Conservation (phyloP, 2,113 vertebrate genomes). For the Calidris pugnax region DNA sequence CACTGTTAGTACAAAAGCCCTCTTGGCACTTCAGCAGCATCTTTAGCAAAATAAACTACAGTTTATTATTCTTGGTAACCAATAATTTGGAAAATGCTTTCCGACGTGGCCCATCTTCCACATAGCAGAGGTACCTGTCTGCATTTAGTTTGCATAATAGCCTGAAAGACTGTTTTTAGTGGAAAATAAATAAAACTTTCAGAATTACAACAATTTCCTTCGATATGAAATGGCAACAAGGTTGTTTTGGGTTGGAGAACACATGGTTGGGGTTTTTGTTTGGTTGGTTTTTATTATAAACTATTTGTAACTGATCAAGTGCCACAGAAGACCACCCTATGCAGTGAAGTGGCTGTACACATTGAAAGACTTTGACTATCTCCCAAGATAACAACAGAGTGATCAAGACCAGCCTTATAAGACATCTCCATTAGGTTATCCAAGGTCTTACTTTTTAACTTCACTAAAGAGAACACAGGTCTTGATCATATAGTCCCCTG, state of each 20-base stretch:
- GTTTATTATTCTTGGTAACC: neutral
- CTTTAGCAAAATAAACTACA: neutral
- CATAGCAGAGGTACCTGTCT: neutral
- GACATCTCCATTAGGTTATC: neutral
- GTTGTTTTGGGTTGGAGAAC: neutral
- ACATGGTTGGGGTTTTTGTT: rapidly evolving
- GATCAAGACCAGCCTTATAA: neutral
- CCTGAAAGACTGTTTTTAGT: neutral
- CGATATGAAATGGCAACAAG: neutral
- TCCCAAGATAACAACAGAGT: neutral
- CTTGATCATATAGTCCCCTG: neutral
- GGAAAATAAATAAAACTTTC: neutral
- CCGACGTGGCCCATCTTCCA: neutral
- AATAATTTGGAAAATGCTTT: neutral
- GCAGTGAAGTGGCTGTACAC: neutral
- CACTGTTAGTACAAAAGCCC: neutral
- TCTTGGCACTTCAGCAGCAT: neutral
- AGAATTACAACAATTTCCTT: neutral
- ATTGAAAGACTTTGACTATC: neutral
- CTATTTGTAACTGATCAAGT: neutral
- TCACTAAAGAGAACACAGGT: neutral
- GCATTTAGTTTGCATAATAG: neutral
- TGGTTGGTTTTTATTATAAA: neutral
- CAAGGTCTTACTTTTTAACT: neutral
- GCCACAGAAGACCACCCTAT: neutral